Base-by-base conservation (phyloP, 2,888 invertebrate species). In the Xanthia togata region DNA sequence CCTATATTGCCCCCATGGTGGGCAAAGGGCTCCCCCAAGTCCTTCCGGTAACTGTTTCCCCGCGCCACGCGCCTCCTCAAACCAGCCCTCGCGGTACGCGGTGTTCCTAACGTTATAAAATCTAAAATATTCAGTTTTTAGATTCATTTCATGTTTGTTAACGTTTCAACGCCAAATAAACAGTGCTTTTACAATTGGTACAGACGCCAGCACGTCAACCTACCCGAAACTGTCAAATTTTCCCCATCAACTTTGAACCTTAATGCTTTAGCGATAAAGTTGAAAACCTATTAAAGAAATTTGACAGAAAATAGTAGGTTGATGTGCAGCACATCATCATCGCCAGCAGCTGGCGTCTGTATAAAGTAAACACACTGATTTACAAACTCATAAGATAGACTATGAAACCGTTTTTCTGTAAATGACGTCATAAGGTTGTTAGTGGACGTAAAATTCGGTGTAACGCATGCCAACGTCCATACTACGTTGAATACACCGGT, bases 401-500 rank as follows among this genome's bases (percentile, higher is more conserved):
- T 55, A n/a, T n/a, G 57, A n/a, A 44, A 70, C 20, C 1, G 23
- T 70, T 47, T 73, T 70, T 59, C 20, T n/a, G 6, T 47, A 20
- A 35, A 44, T 67, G 11, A 63, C 41, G 53, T 68, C 26, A 65
- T 31, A n/a, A 35, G 6, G 17, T 50, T 44, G 44, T 11, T 20
- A 68, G 2, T 55, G 0, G 11, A n/a, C 2, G 3, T 23, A 9
- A 8, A 38, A 31, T 69, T 53, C 47, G 38, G n/a, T 38, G 0
- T 0, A 2, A 0, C 17, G 0, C 5, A 14, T 23, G 85, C 76
- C 81, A 81, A 86, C 84, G 85, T 85, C 85, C 85, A 85, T 85
- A 85, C 85, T 71, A 85, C 71, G 83, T 83, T 94, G 94, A 94
- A 94, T 82, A 93, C 93, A 94, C 94, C 94, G 94, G 94, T 94